phyloP scores from a whole-genome alignment of 2,888 invertebrate species.

The Trichopria drosophilae region DNA sequence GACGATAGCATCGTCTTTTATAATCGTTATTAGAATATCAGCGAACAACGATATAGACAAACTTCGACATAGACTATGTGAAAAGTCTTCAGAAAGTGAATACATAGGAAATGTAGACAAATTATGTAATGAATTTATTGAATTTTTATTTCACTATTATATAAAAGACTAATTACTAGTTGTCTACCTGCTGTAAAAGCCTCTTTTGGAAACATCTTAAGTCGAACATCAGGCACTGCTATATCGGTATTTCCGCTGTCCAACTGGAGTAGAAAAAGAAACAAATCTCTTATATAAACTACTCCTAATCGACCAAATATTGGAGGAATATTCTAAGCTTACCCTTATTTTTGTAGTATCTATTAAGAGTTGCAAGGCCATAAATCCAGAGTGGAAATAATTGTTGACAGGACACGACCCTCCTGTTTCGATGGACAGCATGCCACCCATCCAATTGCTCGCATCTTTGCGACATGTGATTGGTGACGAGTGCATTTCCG shows the following conservation, averaged over 20 bases:
- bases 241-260: conserved; percentile 64
- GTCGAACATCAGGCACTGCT: conserved; percentile 66
- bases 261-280: conserved; percentile 58
- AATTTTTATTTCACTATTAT: conserved; percentile 1
- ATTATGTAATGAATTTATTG: too few relatives aligned
- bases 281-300: background rate
- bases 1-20: too few relatives aligned
- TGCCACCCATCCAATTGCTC: conserved; percentile 65
- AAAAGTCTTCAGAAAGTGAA: too few relatives aligned
- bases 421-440: conserved; percentile 71
- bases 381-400: conserved; percentile 76
- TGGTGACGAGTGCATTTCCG: conserved; percentile 67
- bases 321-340: conserved; percentile 30
- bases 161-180: conserved; percentile 12
- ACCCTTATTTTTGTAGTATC: conserved; percentile 76
- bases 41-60: too few relatives aligned
- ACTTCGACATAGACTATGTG: too few relatives aligned
- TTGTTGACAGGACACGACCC: conserved; percentile 74
- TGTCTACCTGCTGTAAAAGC: conserved; percentile 66
- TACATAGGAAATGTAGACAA: too few relatives aligned
- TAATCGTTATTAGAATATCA: too few relatives aligned
- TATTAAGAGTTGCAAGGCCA: conserved; percentile 71
- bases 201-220: conserved; percentile 74
- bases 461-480: conserved; percentile 70
- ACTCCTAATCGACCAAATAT: background rate